Conservation (phyloP, 2,888 invertebrate genomes). For the Drosophila algonquin region DNA sequence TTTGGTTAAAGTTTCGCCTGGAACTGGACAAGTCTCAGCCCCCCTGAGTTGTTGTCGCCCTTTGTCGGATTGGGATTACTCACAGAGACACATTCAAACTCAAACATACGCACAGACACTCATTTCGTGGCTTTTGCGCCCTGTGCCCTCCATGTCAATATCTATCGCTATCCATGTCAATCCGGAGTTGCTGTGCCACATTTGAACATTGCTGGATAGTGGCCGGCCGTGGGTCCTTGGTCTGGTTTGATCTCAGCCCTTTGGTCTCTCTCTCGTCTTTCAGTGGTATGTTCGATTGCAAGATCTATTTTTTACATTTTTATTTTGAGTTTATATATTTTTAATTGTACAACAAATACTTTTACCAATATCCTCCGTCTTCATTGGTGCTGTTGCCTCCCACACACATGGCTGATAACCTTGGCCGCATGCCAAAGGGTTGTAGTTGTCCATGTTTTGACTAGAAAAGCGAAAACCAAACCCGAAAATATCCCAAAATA, state of each 20-base stretch:
- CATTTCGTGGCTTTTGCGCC: slow-evolving; percentile 67
- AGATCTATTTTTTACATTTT: slow-evolving; percentile 22
- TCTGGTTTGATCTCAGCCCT: slow-evolving; percentile 25
- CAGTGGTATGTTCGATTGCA: slow-evolving; percentile 63
- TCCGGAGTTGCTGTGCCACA: slow-evolving; percentile 62
- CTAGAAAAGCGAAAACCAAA: slow-evolving; percentile 35
- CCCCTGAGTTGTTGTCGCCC: slow-evolving; percentile 25
- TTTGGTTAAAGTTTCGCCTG: slow-evolving; percentile 19
- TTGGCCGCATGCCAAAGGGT: slow-evolving; percentile 25
- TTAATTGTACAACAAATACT: slow-evolving; percentile 19
- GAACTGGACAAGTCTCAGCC: slow-evolving; percentile 2
- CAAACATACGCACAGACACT: slow-evolving; percentile 20
- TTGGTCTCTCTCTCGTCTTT: slow-evolving; percentile 57
- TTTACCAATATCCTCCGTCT: slow-evolving; percentile 34
- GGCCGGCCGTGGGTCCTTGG: slow-evolving; percentile 53
- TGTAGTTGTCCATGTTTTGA: slow-evolving; percentile 56
- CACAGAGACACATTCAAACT: slow-evolving; percentile 16
- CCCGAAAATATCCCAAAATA: slow-evolving; percentile 24
- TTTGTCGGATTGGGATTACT: slow-evolving; percentile 17
- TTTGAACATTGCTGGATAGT: slow-evolving; percentile 72
- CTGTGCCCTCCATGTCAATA: slow-evolving; percentile 37
- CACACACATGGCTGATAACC: slow-evolving; percentile 30
- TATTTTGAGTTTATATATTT: slow-evolving; percentile 37
- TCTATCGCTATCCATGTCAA: slow-evolving; percentile 33
- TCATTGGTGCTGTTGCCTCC: slow-evolving; percentile 48